Evolutionary conservation across 2,888 invertebrate species (phyloP).

Genomic region (Fragum whitleyi): DNA sequence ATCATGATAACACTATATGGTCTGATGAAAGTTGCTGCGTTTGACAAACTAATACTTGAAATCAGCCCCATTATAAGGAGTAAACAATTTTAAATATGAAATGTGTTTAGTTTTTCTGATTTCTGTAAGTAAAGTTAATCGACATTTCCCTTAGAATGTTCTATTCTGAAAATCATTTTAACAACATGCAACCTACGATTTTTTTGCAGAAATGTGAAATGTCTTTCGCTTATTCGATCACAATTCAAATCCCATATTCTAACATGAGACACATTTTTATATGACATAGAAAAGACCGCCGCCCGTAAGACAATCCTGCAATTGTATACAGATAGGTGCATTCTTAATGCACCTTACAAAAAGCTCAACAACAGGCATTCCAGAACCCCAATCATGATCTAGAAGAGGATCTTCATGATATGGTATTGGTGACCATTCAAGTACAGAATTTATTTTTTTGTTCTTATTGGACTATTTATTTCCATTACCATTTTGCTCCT

Average conservation of each 20-base stretch:
- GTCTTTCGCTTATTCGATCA: no score
- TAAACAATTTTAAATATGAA: no score
- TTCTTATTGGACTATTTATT: constrained; percentile 8
- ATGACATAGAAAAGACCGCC: no score
- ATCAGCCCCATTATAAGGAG: no score
- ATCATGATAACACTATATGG: constrained; percentile 11
- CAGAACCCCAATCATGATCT: neutral
- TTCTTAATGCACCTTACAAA: neutral
- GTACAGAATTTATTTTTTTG: neutral
- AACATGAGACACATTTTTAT: no score
- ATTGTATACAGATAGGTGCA: constrained; percentile 19
- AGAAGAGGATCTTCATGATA: constrained; percentile 7
- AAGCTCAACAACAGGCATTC: neutral
- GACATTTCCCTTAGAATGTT: no score
- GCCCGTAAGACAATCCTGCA: constrained; percentile 5
- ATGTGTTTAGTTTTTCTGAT: no score
- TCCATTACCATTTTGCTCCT: neutral
- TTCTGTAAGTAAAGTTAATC: no score
- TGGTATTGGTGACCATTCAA: constrained; percentile 7
- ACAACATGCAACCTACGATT: no score
- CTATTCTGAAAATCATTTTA: no score
- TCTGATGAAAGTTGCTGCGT: constrained; percentile 16
- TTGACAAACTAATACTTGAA: neutral
- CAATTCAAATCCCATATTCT: no score
- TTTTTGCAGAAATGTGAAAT: no score